Evolutionary conservation across 2,888 invertebrate species (phyloP), one percentile per base, ranked within the genome.

Genomic region (Andrena bucephala): DNA sequence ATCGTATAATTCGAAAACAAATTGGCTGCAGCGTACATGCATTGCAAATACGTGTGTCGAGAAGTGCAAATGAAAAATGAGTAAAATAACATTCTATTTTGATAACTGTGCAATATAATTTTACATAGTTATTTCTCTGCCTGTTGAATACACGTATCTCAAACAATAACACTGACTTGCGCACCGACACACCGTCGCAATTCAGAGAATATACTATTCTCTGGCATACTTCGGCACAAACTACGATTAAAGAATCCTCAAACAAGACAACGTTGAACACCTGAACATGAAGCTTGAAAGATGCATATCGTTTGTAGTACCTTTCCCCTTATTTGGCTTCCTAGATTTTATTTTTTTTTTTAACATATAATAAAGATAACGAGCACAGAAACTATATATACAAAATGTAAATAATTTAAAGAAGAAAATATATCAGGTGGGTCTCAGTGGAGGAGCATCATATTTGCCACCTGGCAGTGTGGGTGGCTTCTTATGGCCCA

Each of bases 401-500:
- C 74, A 60, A 82, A 74, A 78, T 83, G 72, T 80, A 82, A 88
- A 84, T 86, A 86, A 87, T 80, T 69, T 73, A 85, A 85, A 73
- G 67, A 81, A 81, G 76, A 67, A 78, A 87, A 88, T 85, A 85
- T 86, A 87, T 88, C 88, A 93, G 91, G 91, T 93, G 80, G 92
- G 92, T 83, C 90, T 93, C 76, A 91, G 91, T 87, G 93, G 93
- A 84, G 93, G 93, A 77, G 93, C 92, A 72, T 93, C 93, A 33
- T 93, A 93, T 84, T 90, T 93, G 85, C 93, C 93, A 77, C 93
- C 93, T 66, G 93, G 93, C 80, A 92, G 93, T 77, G 92, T 93
- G 83, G 93, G 93, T 82, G 93, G 93, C 68, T 93, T 93, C 81
- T 90, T 93, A 48, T 93, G 93, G 93, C 92, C 93, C 83, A 88